Base-by-base conservation (phyloP, 1,140 invertebrate genomes). In the Lycorma delicatula region DNA sequence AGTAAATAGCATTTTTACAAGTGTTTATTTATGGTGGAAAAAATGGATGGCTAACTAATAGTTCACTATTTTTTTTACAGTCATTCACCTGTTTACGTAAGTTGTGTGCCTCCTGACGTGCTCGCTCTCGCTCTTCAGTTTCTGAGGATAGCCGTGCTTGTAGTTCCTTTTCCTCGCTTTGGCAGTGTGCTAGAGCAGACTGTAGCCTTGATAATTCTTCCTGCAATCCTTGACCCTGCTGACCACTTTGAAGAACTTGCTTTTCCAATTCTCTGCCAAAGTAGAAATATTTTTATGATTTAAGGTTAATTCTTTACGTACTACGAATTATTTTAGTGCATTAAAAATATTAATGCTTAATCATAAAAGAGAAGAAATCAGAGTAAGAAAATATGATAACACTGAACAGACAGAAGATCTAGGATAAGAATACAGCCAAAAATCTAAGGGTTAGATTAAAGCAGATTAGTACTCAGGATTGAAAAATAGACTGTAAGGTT, bases 141-240 rank as follows among this genome's bases (percentile, higher is more conserved):
- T 89, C 86, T 56, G 85, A 84, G 13, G 83, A 74, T 1, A 94
- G 72, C 61, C 86, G 80, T 20, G 81, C 81, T 70, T 91, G 87
- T 16, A 93, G 71, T 67, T 93, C 90, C 64, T 85, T 86, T 60
- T 90, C 86, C 52, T 87, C 84, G 60, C 80, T 81, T 54, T 86
- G 81, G 23, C 81, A 81, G 64, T 86, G 82, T n/a, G 78, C 77
- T 36, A 82, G 76, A n/a, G 78, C 77, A 3, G 79, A 74, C 31
- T 86, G 81, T 1, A 80, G 77, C 64, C 84, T 79, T 65, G 87
- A 82, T 22, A 90, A 65, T 65, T 88, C 82, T 27, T 82, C 81
- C 71, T 89, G 80, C 11, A 83, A 72, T 1, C 79, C 74, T 79
- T 1, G 80, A 69, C 65, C 16, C 12, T 55, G 36, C 18, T 55